These are phyloP conservation scores for Nasonia longicornis DNA, from an alignment of 1,140 invertebrate species.

Conservation along the genomic window DNA sequence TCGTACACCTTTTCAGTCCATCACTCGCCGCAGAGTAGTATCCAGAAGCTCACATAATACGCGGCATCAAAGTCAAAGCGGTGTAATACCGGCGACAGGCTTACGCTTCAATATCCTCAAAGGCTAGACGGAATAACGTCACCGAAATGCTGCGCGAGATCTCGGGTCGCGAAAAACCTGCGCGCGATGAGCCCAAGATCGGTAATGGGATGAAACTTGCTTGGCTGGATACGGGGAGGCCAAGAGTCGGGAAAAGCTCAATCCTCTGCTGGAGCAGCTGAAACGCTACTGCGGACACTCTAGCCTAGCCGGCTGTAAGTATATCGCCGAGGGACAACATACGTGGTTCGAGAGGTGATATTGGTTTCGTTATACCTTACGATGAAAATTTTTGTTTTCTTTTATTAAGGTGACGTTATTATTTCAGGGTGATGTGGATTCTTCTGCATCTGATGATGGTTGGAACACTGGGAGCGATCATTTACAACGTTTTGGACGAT, in stretches of 20 bases:
- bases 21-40: no score
- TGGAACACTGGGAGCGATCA: conserved; percentile 45
- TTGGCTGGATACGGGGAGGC: not conserved
- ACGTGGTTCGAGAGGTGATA: conserved; percentile 50
- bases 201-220: not conserved
- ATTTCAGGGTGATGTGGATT: conserved; percentile 53
- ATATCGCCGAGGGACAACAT: conserved; percentile 39
- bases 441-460: conserved; percentile 50
- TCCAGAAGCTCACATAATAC: not conserved
- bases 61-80: not conserved
- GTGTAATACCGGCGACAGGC: not conserved
- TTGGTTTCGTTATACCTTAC: not conserved
- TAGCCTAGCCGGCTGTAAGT: conserved; percentile 47
- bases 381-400: not conserved
- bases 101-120: not conserved
- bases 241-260: not conserved
- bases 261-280: conserved; percentile 42
- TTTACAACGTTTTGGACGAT: conserved; percentile 45
- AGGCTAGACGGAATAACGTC: not conserved
- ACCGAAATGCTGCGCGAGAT: not conserved
- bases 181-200: not conserved
- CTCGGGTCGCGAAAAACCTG: not conserved
- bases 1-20: no score
- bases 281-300: conserved; percentile 49
- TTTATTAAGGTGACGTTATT: not conserved